Conservation (phyloP, 2,113 vertebrate genomes). For the Aegithalos caudatus region DNA sequence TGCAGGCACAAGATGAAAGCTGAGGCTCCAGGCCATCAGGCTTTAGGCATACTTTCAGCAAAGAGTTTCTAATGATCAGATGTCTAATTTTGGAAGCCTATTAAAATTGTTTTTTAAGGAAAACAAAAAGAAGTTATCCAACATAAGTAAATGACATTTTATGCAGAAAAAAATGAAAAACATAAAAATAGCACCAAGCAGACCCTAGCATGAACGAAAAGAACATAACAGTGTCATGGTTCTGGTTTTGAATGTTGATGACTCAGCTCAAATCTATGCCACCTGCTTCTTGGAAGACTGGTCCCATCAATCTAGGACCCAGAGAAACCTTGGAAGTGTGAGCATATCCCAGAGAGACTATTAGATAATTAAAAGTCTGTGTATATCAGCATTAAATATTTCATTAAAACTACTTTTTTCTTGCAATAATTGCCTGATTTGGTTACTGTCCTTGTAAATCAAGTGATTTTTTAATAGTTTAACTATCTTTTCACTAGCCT, state of each 20-base stretch:
- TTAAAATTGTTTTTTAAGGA: neutral
- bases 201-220: neutral
- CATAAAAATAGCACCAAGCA: neutral
- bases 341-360: neutral
- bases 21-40: neutral
- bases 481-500: neutral
- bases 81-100: neutral
- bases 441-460: neutral
- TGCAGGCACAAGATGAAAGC: neutral
- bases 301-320: neutral
- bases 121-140: neutral
- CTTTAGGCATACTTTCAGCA: neutral
- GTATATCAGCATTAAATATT: neutral
- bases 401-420: neutral
- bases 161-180: neutral
- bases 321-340: neutral
- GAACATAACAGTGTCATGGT: neutral
- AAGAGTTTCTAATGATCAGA: neutral
- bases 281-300: neutral
- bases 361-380: neutral
- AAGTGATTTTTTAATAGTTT: neutral
- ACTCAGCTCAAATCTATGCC: neutral
- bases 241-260: neutral
- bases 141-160: neutral
- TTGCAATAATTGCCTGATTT: neutral